A percentile compares a stretch with the other conserved stretches of the same genome.
Conservation (phyloP, 2,888 invertebrate genomes). For the Drosophila sordidula region DNA sequence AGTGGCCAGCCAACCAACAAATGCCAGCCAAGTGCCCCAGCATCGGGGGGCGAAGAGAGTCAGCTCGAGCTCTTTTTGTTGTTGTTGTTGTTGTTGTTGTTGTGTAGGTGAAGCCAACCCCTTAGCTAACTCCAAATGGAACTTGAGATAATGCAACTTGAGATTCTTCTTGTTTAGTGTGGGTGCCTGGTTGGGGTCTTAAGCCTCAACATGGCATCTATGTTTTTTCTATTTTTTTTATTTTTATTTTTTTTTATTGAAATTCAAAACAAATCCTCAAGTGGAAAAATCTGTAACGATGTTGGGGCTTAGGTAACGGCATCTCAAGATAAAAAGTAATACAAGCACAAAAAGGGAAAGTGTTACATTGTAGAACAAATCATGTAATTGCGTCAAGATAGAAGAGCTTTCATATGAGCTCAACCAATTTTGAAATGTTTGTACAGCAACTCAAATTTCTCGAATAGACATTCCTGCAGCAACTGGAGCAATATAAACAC, state of each 20-base stretch:
- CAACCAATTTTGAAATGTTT: conserved; percentile 18
- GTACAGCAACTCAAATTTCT: conserved; percentile 14
- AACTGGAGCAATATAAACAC: neutral
- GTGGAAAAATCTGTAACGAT: conserved; percentile 52
- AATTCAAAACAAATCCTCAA: conserved; percentile 62
- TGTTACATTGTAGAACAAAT: conserved; percentile 41
- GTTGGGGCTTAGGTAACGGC: conserved; percentile 32
- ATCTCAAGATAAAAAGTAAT: conserved; percentile 4
- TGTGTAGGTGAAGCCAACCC: conserved; percentile 38
- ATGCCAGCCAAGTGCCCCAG: conserved; percentile 26
- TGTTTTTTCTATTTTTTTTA: neutral
- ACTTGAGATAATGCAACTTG: conserved; percentile 66
- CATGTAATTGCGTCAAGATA: conserved; percentile 27
- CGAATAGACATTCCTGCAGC: conserved; percentile 1
- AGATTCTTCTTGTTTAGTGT: conserved; percentile 43
- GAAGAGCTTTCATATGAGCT: conserved; percentile 12
- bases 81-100: neutral
- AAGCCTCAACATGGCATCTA: conserved; percentile 15
- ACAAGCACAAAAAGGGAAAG: conserved; percentile 12
- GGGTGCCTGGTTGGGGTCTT: conserved; percentile 35
- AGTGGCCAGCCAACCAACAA: conserved; percentile 57
- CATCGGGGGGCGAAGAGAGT: neutral
- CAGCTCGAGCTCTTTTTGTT: neutral
- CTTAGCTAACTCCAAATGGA: conserved; percentile 50
- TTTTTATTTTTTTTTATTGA: conserved; percentile 39